Percentiles rank a stretch among this genome's conserved stretches.
Evolutionary conservation across 2,797 vertebrate genomes (phyloP).

Genomic region (Anomalospiza imberbis): DNA sequence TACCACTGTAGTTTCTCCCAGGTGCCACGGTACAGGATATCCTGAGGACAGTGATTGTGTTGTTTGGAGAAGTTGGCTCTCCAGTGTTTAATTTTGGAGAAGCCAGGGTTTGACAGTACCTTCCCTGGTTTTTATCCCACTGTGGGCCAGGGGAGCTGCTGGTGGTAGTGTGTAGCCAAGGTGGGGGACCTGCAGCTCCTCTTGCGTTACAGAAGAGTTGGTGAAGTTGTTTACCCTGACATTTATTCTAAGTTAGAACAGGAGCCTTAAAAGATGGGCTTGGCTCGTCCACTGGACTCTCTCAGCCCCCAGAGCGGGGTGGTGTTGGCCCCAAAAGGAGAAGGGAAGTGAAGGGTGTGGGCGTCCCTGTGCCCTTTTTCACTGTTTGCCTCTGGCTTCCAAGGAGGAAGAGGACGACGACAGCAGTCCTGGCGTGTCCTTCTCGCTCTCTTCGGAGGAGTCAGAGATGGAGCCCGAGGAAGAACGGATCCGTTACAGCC

Average conservation of each 20-base stretch:
- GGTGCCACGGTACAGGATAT: rapidly evolving
- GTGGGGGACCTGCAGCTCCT: background rate
- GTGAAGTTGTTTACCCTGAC: background rate
- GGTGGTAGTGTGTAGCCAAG: background rate
- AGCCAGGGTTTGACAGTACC: background rate
- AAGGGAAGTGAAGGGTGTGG: background rate
- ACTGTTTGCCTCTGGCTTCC: constrained; percentile 58
- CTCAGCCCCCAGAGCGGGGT: rapidly evolving
- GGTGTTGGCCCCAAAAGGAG: background rate
- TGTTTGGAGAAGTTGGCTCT: background rate
- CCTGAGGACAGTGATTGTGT: rapidly evolving
- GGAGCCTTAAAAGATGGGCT: background rate
- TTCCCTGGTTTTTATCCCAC: rapidly evolving
- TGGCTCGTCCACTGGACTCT: background rate
- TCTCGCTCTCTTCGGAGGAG: constrained; percentile 74
- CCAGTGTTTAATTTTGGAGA: rapidly evolving
- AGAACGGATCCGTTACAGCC: constrained; percentile 90
- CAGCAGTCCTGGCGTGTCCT: constrained; percentile 76
- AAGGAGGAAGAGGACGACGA: constrained; percentile 77
- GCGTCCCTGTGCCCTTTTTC: background rate
- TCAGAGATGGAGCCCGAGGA: constrained; percentile 86
- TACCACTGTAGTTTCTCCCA: background rate
- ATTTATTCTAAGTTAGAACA: background rate
- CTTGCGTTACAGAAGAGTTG: background rate
- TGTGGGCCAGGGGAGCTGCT: background rate